These are phyloP conservation scores for Mirounga angustirostris DNA, from an alignment of 2,113 vertebrate species.

Conservation along the genomic window DNA sequence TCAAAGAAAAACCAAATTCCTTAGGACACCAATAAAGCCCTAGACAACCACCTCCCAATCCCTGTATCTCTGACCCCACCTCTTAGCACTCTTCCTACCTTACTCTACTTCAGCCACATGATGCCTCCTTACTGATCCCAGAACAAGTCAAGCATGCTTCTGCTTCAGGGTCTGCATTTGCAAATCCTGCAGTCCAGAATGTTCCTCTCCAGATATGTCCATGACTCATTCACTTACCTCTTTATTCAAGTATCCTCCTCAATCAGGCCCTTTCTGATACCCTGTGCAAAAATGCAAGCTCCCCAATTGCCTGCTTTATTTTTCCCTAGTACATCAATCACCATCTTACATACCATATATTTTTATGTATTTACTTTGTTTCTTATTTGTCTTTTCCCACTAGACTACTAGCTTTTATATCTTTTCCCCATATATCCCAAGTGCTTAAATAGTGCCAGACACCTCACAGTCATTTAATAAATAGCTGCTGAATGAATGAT, in stretches of 20 bases:
- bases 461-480: constrained; percentile 11
- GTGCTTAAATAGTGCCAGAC: constrained; percentile 15
- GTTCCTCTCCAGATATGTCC: background rate
- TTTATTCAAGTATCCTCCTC: constrained; percentile 5
- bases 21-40: background rate
- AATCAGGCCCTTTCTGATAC: background rate
- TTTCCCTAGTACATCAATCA: background rate
- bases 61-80: background rate
- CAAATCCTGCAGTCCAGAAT: background rate
- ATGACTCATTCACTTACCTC: background rate
- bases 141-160: background rate
- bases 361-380: constrained; percentile 23
- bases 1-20: constrained; percentile 20
- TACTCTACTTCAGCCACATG: background rate
- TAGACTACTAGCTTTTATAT: background rate
- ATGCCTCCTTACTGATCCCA: background rate
- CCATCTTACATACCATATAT: background rate
- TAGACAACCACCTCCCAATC: background rate
- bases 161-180: background rate
- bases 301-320: background rate
- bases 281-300: background rate
- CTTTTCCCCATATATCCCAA: background rate
- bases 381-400: constrained; percentile 24
- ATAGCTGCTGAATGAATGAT: constrained; percentile 4
- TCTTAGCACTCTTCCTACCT: background rate